Evolutionary conservation across 2,888 invertebrate genomes (phyloP).

Genomic region (Philereme vetulata): DNA sequence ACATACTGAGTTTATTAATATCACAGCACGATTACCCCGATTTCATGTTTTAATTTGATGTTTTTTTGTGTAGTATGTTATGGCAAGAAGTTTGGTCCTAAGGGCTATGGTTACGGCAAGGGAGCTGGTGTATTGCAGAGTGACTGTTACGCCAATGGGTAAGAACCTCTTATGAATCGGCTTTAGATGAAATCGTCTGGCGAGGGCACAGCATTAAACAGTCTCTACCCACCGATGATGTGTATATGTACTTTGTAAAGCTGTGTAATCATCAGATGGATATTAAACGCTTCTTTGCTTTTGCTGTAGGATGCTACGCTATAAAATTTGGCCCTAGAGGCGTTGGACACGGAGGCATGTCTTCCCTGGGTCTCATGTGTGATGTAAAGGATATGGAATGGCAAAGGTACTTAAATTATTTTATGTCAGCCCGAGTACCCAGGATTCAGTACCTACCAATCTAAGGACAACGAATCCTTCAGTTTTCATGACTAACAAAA

Average conservation of each 20-base stretch:
- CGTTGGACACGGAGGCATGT: constrained; percentile 95
- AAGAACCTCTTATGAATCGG: constrained; percentile 74
- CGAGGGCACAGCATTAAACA: constrained; percentile 66
- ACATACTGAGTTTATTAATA: constrained; percentile 38
- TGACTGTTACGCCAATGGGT: constrained; percentile 93
- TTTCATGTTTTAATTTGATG: constrained; percentile 53
- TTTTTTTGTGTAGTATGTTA: constrained; percentile 91
- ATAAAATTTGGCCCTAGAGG: constrained; percentile 97
- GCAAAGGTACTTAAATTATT: constrained; percentile 85
- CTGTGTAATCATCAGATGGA: constrained; percentile 68
- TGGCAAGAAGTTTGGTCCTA: constrained; percentile 98
- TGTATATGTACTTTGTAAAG: constrained; percentile 41
- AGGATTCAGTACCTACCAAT: constrained; percentile 43
- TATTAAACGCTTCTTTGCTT: constrained; percentile 76
- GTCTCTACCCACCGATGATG: constrained; percentile 28
- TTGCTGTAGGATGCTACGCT: constrained; percentile 94
- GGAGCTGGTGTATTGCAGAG: constrained; percentile 97
- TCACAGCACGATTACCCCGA: constrained; percentile 39
- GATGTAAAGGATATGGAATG: constrained; percentile 91
- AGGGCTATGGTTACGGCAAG: constrained; percentile 98
- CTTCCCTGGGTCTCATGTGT: constrained; percentile 92
- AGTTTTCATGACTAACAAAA: constrained; percentile 50
- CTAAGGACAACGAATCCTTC: constrained; percentile 51
- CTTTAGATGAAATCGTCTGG: constrained; percentile 64
- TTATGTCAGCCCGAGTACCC: constrained; percentile 36